phyloP scores from a whole-genome alignment of 2,113 vertebrate genomes.

The Bufo gargarizans region DNA sequence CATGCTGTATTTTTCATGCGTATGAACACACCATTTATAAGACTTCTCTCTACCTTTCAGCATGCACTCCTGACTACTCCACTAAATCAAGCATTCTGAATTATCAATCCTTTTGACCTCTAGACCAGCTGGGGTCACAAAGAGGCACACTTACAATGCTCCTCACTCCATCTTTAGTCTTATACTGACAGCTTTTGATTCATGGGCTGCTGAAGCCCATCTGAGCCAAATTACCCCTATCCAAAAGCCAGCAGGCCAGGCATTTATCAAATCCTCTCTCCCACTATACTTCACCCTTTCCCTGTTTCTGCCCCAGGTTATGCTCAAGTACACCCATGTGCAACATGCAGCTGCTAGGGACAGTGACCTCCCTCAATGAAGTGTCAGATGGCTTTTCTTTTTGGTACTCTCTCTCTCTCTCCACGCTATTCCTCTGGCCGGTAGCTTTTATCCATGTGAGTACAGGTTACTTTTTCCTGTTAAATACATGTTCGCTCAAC shows the following conservation, averaged over 20 bases:
- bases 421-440: slow-evolving; percentile 17
- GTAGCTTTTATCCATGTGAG: not conserved
- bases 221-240: slow-evolving; percentile 85
- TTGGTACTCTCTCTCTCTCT: slow-evolving; percentile 59
- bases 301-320: slow-evolving; percentile 63
- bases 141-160: slow-evolving; percentile 86
- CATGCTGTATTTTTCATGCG: slow-evolving; percentile 18
- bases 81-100: slow-evolving; percentile 90
- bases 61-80: slow-evolving; percentile 61
- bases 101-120: slow-evolving; percentile 90
- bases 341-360: slow-evolving; percentile 62
- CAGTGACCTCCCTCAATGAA: slow-evolving; percentile 59
- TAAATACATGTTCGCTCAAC: not conserved
- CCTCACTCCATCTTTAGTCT: slow-evolving; percentile 81
- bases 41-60: slow-evolving; percentile 1
- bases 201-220: slow-evolving; percentile 84
- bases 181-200: slow-evolving; percentile 90
- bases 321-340: slow-evolving; percentile 64
- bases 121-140: slow-evolving; percentile 76
- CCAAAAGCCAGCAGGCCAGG: slow-evolving; percentile 79
- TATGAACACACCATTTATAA: slow-evolving; percentile 6
- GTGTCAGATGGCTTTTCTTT: slow-evolving; percentile 61
- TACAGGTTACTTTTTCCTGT: not conserved
- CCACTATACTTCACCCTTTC: slow-evolving; percentile 62
- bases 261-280: slow-evolving; percentile 79